Evolutionary conservation across 2,113 vertebrate species (phyloP).

Genomic region (Rattus rattus): DNA sequence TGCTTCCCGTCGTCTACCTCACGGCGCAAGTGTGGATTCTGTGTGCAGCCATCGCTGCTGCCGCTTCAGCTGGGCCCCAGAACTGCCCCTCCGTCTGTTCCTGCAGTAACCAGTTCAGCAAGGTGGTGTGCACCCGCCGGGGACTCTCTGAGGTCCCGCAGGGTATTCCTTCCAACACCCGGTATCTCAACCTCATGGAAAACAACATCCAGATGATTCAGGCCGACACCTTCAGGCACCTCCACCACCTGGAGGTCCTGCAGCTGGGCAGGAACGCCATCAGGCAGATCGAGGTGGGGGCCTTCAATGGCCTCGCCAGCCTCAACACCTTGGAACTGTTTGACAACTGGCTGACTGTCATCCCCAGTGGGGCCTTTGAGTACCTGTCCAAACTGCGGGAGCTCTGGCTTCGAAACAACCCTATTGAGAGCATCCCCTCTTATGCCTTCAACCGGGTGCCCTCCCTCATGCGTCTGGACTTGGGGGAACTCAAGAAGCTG

Average conservation of each 20-base stretch:
- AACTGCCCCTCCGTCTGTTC: constrained; percentile 97
- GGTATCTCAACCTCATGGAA: constrained; percentile 99
- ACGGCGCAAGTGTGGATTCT: constrained; percentile 94
- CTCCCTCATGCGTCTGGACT: constrained; percentile 96
- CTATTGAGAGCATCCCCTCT: constrained; percentile 98
- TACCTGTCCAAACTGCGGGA: constrained; percentile 98
- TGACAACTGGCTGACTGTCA: constrained; percentile 98
- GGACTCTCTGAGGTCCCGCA: constrained; percentile 94
- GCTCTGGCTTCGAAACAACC: constrained; percentile 98
- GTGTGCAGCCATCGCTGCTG: constrained; percentile 86
- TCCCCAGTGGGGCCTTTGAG: constrained; percentile 98
- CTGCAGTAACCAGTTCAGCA: constrained; percentile 98
- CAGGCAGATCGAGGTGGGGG: constrained; percentile 98
- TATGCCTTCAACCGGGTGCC: constrained; percentile 99
- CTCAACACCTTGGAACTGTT: constrained; percentile 99
- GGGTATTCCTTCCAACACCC: constrained; percentile 95
- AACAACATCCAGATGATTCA: constrained; percentile 98
- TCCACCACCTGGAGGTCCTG: constrained; percentile 97
- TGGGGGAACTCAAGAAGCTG: constrained; percentile 96
- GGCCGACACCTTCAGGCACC: constrained; percentile 96
- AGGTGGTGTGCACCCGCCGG: constrained; percentile 97
- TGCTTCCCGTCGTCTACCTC: constrained; percentile 94
- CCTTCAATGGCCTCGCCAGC: constrained; percentile 97
- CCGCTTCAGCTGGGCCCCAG: constrained; percentile 91
- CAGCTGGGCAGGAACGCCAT: constrained; percentile 97